Conservation (phyloP, 2,113 vertebrate species). For the Atractosteus spatula region DNA sequence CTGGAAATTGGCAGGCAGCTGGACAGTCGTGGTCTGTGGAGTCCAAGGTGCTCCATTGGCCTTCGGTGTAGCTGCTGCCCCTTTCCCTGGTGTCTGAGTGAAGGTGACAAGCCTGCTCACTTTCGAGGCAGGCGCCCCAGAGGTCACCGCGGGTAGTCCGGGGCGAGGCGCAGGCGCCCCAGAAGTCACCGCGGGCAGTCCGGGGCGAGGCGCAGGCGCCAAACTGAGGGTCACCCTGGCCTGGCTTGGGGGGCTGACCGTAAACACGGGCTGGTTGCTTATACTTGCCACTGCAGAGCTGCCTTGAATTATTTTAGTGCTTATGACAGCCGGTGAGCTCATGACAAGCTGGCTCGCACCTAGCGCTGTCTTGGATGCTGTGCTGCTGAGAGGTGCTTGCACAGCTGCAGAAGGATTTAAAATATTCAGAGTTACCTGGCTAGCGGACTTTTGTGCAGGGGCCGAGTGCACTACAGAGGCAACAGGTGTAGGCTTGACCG, state of each 20-base stretch:
- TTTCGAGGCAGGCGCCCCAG: slow-evolving; percentile 29
- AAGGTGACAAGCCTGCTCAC: slow-evolving; percentile 31
- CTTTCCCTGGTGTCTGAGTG: slow-evolving; percentile 42
- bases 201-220: neutral
- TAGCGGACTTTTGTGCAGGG: neutral
- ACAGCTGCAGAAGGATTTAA: neutral
- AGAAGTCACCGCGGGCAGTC: neutral
- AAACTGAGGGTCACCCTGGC: neutral
- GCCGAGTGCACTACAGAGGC: neutral
- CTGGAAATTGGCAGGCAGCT: slow-evolving; percentile 79
- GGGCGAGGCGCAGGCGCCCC: slow-evolving; percentile 20
- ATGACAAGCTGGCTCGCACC: neutral
- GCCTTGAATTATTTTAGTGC: slow-evolving; percentile 6
- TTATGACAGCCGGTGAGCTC: neutral
- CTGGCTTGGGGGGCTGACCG: slow-evolving; percentile 9
- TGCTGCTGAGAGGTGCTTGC: neutral
- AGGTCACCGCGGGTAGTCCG: slow-evolving; percentile 3
- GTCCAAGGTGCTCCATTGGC: slow-evolving; percentile 49
- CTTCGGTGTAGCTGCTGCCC: slow-evolving; percentile 49
- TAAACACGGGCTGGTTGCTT: neutral
- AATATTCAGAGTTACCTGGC: neutral
- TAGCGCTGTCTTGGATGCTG: neutral
- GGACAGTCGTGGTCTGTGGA: slow-evolving; percentile 56
- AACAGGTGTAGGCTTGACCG: neutral
- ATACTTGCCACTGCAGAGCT: neutral